Conservation (phyloP, 2,113 vertebrate genomes). For the Mormyrus iriodes region DNA sequence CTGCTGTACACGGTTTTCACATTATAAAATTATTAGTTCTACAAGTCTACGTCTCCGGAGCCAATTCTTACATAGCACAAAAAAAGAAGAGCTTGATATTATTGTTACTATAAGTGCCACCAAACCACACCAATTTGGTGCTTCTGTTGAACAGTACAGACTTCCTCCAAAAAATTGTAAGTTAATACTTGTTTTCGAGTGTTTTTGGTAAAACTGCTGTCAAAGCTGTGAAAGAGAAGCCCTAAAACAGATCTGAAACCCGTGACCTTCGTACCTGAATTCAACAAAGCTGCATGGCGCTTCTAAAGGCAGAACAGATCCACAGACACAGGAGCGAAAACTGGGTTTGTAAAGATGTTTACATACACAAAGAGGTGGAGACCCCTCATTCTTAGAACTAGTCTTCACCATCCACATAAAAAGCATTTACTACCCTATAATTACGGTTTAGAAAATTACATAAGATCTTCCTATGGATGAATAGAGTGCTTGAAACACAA, state of each 20-base stretch:
- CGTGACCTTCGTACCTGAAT: not conserved
- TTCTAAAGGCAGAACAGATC: not conserved
- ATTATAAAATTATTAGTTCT: not conserved
- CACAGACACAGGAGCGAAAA: not conserved
- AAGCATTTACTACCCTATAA: not conserved
- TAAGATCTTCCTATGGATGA: not conserved
- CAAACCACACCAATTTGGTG: not conserved
- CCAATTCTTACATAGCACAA: not conserved
- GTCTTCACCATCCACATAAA: not conserved
- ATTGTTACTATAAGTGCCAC: not conserved
- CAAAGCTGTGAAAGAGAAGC: not conserved
- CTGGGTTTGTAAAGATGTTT: not conserved
- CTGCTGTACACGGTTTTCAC: not conserved
- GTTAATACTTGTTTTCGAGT: not conserved
- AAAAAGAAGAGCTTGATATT: not conserved
- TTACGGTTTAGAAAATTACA: not conserved
- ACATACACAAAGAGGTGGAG: not conserved
- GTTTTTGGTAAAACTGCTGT: constrained; percentile 9
- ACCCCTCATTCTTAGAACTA: not conserved
- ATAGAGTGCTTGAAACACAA: not conserved
- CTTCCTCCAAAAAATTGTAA: not conserved
- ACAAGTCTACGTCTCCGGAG: not conserved
- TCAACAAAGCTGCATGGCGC: not conserved
- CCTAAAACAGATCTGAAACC: not conserved
- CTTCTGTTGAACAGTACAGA: not conserved